phyloP scores from a whole-genome alignment of 2,797 vertebrate genomes.

The Odontamblyopus rebecca region DNA sequence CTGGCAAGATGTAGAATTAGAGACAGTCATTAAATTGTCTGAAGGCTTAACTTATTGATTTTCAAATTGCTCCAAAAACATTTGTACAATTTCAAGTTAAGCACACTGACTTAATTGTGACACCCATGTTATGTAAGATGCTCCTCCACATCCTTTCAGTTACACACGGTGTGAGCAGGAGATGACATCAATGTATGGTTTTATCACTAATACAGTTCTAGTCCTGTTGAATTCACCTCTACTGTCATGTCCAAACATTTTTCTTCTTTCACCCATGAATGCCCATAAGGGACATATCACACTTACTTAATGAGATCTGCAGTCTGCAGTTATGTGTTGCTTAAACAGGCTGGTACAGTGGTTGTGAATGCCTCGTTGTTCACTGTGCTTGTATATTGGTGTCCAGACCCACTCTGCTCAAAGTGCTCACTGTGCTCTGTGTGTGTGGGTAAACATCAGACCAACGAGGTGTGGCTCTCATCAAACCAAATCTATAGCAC shows the following conservation, averaged over 20 bases:
- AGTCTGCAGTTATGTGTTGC: conserved; percentile 14
- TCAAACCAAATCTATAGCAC: neutral
- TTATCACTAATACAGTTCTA: neutral
- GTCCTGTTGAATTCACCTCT: neutral
- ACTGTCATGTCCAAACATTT: neutral
- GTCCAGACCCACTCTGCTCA: conserved; percentile 48
- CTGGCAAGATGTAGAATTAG: too few relatives aligned
- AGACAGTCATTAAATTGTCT: too few relatives aligned
- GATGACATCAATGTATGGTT: too few relatives aligned
- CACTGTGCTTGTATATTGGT: conserved; percentile 17
- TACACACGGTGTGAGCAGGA: too few relatives aligned
- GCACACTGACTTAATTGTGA: too few relatives aligned
- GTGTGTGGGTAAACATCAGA: conserved; percentile 33
- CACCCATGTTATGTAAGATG: too few relatives aligned
- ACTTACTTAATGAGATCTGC: conserved; percentile 28
- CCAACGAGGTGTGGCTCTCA: neutral
- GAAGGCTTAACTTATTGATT: too few relatives aligned
- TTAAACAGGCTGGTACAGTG: conserved; percentile 22
- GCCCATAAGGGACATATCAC: conserved; percentile 11
- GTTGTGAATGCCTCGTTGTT: conserved; percentile 46
- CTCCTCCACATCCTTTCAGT: too few relatives aligned
- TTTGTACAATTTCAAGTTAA: too few relatives aligned
- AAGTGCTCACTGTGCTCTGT: conserved; percentile 51
- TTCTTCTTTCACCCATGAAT: neutral
- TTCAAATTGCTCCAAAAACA: too few relatives aligned